Evolutionary conservation across 2,888 invertebrate species (phyloP).

Genomic region (Napeogenes inachia): DNA sequence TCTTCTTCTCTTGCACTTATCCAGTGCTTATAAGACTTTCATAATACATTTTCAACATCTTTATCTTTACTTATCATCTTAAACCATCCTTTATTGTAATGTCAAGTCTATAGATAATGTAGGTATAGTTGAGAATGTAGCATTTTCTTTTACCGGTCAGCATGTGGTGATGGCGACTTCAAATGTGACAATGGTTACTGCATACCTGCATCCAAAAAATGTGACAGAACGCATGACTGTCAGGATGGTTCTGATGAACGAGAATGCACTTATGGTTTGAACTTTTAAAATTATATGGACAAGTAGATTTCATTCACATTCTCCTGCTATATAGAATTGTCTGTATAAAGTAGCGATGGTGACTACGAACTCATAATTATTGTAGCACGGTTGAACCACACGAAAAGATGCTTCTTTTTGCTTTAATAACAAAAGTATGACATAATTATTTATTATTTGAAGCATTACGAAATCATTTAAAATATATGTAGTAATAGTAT

Average conservation of each 20-base stretch:
- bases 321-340: slow-evolving; percentile 2
- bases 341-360: too few species aligned
- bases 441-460: too few species aligned
- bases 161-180: slow-evolving; percentile 75
- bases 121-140: slow-evolving; percentile 33
- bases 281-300: slow-evolving; percentile 36
- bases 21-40: slow-evolving; percentile 8
- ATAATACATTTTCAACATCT: slow-evolving; percentile 7
- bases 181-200: slow-evolving; percentile 81
- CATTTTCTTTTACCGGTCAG: slow-evolving; percentile 76
- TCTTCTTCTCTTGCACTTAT: slow-evolving; percentile 10
- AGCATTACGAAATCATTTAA: too few species aligned
- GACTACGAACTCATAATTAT: too few species aligned
- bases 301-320: neutral
- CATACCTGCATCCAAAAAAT: slow-evolving; percentile 73
- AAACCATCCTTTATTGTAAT: neutral
- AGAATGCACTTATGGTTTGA: slow-evolving; percentile 74
- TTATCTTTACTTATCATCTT: neutral
- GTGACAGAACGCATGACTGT: slow-evolving; percentile 77
- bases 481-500: too few species aligned
- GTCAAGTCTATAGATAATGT: slow-evolving; percentile 8
- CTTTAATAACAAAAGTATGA: too few species aligned
- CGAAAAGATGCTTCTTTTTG: too few species aligned
- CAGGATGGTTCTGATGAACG: slow-evolving; percentile 78
- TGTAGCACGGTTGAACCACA: too few species aligned